Evolutionary conservation across 1,140 invertebrate species (phyloP), one percentile per base, ranked within the genome.

Genomic region (Phymastichus coffea): DNA sequence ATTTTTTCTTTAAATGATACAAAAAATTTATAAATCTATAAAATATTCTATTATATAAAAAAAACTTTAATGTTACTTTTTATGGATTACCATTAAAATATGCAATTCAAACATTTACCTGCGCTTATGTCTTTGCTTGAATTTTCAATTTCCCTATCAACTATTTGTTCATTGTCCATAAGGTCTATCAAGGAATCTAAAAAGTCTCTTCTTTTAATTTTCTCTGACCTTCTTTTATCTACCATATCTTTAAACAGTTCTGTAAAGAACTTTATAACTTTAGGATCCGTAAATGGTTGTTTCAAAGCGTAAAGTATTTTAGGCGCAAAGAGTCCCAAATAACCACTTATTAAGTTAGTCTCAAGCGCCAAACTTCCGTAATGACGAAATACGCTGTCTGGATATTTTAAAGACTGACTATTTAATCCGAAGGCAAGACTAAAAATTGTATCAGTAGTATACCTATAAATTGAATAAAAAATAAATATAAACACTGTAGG

Each of bases 201-300:
- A 49, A 75, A 74, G 51, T 84, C 83, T 17, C 81, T 80, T 25
- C 76, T 68, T 19, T 64, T 67, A 0, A 76, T 66, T 28, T 78
- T 75, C 55, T 81, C 79, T 52, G 74, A 69, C 19, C 77, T 70
- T 41, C 82, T 65, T 25, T 76, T 70, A 23, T 78, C 65, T 0
- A 84, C 68, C 0, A 77, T 67, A 30, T 86, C 78, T 63, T 80
- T 77, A 4, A 86, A 82, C 4, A 83, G 75, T 22, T 68, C 64
- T 14, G 72, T 64, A 60, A 83, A 84, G 60, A 84, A 82, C 4
- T 75, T 61, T 23, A 65, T 66, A 9, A 75, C 65, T 38, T 71
- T 61, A 41, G 64, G 14, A 25, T 60, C n/a, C 1, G 38, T 49
- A 19, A 58, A 51, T 6, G 56, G 55, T 14, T 66, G 22, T 2